phyloP scores from a whole-genome alignment of 2,888 invertebrate genomes.

The Sycophila texana region DNA sequence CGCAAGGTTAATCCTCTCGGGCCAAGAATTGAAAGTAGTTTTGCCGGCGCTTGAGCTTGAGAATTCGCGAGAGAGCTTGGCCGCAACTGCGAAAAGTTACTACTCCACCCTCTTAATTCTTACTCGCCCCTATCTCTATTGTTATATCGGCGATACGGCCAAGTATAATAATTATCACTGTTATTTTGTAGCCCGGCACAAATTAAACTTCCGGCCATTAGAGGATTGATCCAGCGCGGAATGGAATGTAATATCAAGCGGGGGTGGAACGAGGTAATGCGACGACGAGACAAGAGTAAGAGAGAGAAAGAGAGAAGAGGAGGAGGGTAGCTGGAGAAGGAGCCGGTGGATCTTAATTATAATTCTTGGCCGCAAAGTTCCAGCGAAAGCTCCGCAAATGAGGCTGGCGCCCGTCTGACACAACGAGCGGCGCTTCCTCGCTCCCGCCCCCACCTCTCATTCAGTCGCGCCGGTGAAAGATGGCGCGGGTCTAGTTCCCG shows the following conservation, averaged over 20 bases:
- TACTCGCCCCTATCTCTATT: slow-evolving; percentile 36
- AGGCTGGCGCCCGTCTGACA: slow-evolving; percentile 71
- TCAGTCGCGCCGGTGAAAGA: slow-evolving; percentile 40
- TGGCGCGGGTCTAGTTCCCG: slow-evolving; percentile 28
- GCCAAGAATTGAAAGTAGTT: slow-evolving; percentile 47
- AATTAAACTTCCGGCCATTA: slow-evolving; percentile 71
- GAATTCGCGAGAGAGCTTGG: slow-evolving; percentile 5
- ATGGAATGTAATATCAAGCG: slow-evolving; percentile 72
- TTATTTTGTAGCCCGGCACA: slow-evolving; percentile 68
- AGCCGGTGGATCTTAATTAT: slow-evolving; percentile 71
- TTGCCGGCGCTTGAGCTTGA: slow-evolving; percentile 21
- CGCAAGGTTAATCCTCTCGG: slow-evolving; percentile 41
- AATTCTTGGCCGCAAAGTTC: slow-evolving; percentile 73
- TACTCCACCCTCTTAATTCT: slow-evolving; percentile 8
- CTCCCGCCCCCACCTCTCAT: slow-evolving; percentile 22
- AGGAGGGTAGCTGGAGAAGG: slow-evolving; percentile 57
- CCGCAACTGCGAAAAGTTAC: slow-evolving; percentile 28
- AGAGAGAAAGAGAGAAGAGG: slow-evolving; percentile 37
- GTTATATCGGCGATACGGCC: slow-evolving; percentile 38
- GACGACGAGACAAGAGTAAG: slow-evolving; percentile 46
- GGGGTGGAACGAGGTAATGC: slow-evolving; percentile 62
- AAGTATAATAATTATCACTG: slow-evolving; percentile 60
- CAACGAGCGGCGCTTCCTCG: slow-evolving; percentile 62
- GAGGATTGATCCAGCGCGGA: slow-evolving; percentile 69
- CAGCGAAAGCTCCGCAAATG: slow-evolving; percentile 71